Evolutionary conservation across 2,888 invertebrate species (phyloP), one percentile per base, ranked within the genome.

Genomic region (Caradrina clavipalpis): DNA sequence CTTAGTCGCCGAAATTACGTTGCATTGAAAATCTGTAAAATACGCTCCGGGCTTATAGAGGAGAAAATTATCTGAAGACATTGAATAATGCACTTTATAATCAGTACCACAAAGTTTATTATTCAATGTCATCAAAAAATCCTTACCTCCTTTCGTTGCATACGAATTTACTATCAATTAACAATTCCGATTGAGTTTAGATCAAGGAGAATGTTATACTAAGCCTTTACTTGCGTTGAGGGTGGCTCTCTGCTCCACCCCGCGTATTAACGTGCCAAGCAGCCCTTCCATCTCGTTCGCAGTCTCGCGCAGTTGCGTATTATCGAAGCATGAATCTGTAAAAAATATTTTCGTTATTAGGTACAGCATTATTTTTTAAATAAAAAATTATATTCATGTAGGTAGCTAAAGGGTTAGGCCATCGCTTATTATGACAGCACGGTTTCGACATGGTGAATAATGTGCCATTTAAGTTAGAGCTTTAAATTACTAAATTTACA

Each of bases 251-350:
- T 96, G 95, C 85, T 97, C 97, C 31, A 97, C 97, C 35, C 97
- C 97, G 57, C 97, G 96, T 61, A 97, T 97, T 39, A 97, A 92
- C 0, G 97, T 96, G 0, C 97, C 97, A 19, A 97, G 92, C 72
- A 97, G 93, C 10, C 97, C 97, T 88, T 97, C 97, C 95, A 97
- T 97, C 89, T 97, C 97, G 39, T 96, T 97, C 0, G 97, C 97
- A 0, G 97, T 97, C 82, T 97, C 96, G 58, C 97, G 97, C 4
- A 97, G 91, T 84, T 97, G 97, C 0, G 96, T 96, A 89, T 97
- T 97, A 88, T 97, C 97, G 78, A 96, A 94, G 81, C 92, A 95
- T 0, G 96, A 96, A 62, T 97, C 94, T 92, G 93, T 1, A 69
- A 49, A 69, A 15, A 45, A 45, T 39, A 13, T 39, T 3, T 39